Evolutionary conservation across 2,888 invertebrate species (phyloP).

Genomic region (Busseola fusca): DNA sequence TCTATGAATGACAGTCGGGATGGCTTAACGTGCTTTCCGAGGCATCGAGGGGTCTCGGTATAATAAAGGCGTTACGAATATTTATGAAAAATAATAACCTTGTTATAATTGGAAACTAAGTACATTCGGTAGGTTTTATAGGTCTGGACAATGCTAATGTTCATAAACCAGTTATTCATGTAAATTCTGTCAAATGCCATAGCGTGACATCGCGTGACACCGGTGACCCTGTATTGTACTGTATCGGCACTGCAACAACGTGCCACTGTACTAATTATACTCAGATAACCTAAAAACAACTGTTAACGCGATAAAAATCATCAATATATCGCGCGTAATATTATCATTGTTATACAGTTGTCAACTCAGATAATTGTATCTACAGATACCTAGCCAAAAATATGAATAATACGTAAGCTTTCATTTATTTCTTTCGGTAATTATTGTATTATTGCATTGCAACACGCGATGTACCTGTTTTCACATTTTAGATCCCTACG

Average conservation of each 20-base stretch:
- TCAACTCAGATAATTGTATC: slow-evolving; percentile 19
- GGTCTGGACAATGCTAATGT: slow-evolving; percentile 28
- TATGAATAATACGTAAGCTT: background rate
- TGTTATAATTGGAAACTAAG: slow-evolving; percentile 16
- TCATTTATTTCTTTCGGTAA: background rate
- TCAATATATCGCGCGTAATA: slow-evolving; percentile 4
- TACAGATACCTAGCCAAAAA: background rate
- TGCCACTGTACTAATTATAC: slow-evolving; percentile 37
- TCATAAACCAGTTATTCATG: slow-evolving; percentile 38
- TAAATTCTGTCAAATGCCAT: slow-evolving; percentile 54
- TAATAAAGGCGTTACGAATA: background rate
- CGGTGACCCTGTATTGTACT: slow-evolving; percentile 55
- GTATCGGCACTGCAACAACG: slow-evolving; percentile 43
- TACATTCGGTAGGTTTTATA: background rate
- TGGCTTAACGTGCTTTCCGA: too few species aligned
- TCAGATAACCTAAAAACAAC: slow-evolving; percentile 45
- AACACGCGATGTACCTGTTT: slow-evolving; percentile 14
- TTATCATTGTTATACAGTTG: slow-evolving; percentile 17
- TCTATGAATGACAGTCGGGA: too few species aligned
- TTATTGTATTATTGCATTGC: background rate
- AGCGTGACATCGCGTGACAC: slow-evolving; percentile 57
- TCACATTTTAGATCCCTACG: too few species aligned
- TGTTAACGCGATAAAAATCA: slow-evolving; percentile 32
- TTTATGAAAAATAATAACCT: slow-evolving; percentile 13
- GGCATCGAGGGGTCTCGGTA: too few species aligned